Conservation (phyloP, 2,888 invertebrate genomes). For the Ypsolopha sequella region DNA sequence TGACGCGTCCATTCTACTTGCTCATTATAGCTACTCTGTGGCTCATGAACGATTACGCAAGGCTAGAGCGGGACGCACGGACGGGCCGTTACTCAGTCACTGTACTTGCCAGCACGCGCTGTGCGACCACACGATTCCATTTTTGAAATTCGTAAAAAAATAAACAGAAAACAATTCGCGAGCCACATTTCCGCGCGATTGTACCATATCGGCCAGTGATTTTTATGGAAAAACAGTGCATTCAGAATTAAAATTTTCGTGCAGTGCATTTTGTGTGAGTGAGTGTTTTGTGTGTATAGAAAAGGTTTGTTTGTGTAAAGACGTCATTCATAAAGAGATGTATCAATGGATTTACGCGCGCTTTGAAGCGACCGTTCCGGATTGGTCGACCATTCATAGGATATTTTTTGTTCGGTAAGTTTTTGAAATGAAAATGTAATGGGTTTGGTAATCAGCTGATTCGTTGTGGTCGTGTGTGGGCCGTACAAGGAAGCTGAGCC, state of each 20-base stretch:
- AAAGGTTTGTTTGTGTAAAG: conserved; percentile 14
- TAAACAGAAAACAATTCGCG: conserved; percentile 11
- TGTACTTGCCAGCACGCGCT: conserved; percentile 37
- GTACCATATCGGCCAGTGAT: not conserved
- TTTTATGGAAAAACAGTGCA: not conserved
- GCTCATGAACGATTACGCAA: conserved; percentile 62
- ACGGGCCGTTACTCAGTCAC: conserved; percentile 48
- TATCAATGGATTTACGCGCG: conserved; percentile 54
- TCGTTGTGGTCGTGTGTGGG: conserved; percentile 7
- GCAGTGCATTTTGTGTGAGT: conserved; percentile 10
- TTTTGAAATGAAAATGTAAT: conserved; percentile 13
- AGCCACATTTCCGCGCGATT: not conserved
- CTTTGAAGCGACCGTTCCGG: conserved; percentile 1
- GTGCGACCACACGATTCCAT: conserved; percentile 26
- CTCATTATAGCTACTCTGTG: conserved; percentile 39
- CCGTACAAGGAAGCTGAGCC: too few relatives aligned
- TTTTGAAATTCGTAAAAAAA: conserved; percentile 22
- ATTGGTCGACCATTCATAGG: conserved; percentile 33
- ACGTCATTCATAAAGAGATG: conserved; percentile 46
- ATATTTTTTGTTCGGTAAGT: conserved; percentile 41
- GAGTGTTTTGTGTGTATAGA: conserved; percentile 16
- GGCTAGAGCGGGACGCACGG: conserved; percentile 43
- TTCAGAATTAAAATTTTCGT: not conserved
- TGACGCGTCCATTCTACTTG: not conserved
- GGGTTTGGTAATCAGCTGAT: conserved; percentile 28